Evolutionary conservation across 2,113 vertebrate genomes (phyloP).

Genomic region (Gambusia holbrooki): DNA sequence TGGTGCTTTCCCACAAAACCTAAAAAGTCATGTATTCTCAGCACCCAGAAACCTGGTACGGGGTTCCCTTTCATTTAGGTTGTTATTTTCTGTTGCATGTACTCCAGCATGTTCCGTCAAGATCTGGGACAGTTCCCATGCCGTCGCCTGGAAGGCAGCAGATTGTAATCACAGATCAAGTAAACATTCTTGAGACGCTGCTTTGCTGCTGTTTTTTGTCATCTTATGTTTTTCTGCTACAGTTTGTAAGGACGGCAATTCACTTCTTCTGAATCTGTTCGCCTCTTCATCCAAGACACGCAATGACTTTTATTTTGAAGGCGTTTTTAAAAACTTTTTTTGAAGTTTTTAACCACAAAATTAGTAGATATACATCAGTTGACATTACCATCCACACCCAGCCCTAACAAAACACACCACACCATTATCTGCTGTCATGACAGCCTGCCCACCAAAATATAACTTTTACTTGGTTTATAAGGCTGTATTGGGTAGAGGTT

Average conservation of each 20-base stretch:
- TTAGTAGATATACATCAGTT: background rate
- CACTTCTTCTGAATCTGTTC: background rate
- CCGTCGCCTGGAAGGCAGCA: conserved; percentile 32
- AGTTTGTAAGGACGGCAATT: background rate
- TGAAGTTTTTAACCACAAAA: background rate
- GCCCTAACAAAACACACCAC: background rate
- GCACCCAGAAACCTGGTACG: conserved; percentile 22
- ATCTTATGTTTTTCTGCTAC: conserved; percentile 19
- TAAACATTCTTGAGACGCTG: conserved; percentile 15
- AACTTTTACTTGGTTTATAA: background rate
- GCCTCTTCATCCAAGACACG: background rate
- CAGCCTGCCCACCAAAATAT: background rate
- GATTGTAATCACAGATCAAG: conserved; percentile 47
- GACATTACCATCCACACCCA: background rate
- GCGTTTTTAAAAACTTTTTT: background rate
- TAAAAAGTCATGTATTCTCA: background rate
- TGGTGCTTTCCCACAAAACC: background rate
- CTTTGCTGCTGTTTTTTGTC: conserved; percentile 17
- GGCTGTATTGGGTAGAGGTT: background rate
- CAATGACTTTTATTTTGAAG: background rate
- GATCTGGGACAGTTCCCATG: conserved; percentile 56
- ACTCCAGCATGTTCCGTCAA: conserved; percentile 62
- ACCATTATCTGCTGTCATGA: background rate
- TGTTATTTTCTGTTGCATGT: conserved; percentile 58
- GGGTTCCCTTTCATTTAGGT: conserved; percentile 65